phyloP scores from a whole-genome alignment of 2,888 invertebrate genomes.

The Brachypalpus laphriformis region DNA sequence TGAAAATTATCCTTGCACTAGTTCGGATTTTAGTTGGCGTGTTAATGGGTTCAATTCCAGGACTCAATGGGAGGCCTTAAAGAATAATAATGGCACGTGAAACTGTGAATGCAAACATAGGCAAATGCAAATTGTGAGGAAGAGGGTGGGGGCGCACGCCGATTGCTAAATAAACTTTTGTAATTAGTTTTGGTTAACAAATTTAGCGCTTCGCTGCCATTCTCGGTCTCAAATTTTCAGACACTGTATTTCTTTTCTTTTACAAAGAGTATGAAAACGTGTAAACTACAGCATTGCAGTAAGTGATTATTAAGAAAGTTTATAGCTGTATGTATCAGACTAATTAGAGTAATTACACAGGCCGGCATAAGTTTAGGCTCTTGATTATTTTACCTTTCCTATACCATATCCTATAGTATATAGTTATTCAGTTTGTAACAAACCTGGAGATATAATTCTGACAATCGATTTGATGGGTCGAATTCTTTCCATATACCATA shows the following conservation, averaged over 20 bases:
- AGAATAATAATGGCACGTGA: constrained; percentile 23
- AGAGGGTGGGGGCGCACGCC: constrained; percentile 1
- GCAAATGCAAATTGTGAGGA: neutral
- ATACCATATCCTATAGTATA: too few relatives aligned
- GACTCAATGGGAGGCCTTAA: constrained; percentile 28
- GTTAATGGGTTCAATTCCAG: constrained; percentile 67
- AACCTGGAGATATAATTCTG: too few relatives aligned
- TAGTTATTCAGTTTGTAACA: too few relatives aligned
- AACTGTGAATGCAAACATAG: constrained; percentile 32
- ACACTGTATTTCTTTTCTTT: neutral
- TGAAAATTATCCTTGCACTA: constrained; percentile 53
- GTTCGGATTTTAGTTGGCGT: constrained; percentile 62
- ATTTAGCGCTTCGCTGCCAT: constrained; percentile 45
- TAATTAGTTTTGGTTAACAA: constrained; percentile 66
- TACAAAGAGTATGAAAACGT: neutral
- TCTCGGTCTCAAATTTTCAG: neutral
- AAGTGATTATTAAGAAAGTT: neutral
- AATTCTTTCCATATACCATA: too few relatives aligned
- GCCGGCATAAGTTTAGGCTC: too few relatives aligned
- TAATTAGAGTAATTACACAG: too few relatives aligned
- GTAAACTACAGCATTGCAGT: constrained; percentile 34
- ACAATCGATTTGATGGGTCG: too few relatives aligned
- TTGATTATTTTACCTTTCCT: too few relatives aligned
- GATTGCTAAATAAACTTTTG: constrained; percentile 54
- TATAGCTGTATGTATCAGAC: neutral